Conservation (phyloP, 1,140 invertebrate genomes). For the Rhopalosiphum maidis region DNA sequence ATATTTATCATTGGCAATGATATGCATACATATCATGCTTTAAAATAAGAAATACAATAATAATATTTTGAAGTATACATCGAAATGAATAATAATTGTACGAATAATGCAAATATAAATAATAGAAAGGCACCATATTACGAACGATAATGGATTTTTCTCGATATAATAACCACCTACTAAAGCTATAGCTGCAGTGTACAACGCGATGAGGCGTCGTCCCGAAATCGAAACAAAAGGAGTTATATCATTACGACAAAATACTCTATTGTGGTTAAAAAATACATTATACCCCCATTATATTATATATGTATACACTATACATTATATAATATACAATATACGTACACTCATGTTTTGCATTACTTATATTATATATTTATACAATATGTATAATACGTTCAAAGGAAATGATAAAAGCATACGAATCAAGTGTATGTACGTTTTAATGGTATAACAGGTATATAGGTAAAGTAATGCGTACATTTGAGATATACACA, state of each 20-base stretch:
- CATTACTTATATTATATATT: no score
- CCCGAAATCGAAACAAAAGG: not conserved
- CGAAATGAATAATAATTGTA: not conserved
- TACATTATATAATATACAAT: no score
- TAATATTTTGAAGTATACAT: no score
- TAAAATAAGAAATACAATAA: no score
- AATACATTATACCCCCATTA: not conserved
- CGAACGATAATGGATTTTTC: not conserved
- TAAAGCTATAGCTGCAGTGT: not conserved
- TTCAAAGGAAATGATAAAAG: not conserved
- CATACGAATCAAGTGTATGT: not conserved
- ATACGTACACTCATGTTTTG: no score
- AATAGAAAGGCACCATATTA: not conserved
- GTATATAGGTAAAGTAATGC: not conserved
- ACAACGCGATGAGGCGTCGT: not conserved
- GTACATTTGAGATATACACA: no score
- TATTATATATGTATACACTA: not conserved
- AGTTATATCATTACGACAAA: not conserved
- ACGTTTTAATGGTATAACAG: not conserved
- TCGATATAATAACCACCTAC: not conserved
- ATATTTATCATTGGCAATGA: no score
- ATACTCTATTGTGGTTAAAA: conserved; percentile 7
- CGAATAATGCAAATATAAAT: not conserved
- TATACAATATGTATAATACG: not conserved
- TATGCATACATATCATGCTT: no score